Evolutionary conservation across 1,140 invertebrate species (phyloP), one percentile per base, ranked within the genome.

Genomic region (Meloidogyne exigua): DNA sequence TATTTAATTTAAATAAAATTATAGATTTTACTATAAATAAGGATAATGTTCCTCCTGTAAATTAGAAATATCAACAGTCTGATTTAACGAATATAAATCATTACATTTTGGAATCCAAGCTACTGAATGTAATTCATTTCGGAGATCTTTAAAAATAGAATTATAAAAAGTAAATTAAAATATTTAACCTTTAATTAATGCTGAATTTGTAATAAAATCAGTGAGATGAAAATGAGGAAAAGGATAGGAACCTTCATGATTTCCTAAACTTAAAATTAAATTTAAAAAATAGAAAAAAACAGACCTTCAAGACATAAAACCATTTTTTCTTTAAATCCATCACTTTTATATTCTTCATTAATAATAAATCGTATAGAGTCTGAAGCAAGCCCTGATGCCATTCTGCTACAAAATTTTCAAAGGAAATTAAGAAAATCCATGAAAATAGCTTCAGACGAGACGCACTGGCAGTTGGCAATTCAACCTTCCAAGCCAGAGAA

Each of bases 171-270:
- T n/a, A 3, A 3, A 32, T 39, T 39, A 49, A 44, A 2, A n/a
- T 13, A 25, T 11, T 42, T 69, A 66, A 70, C 39, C 57, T 28
- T 44, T 44, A n/a, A 83, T 62, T 13, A 83, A 18, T n/a, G 36
- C 13, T 39, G 12, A 57, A 36, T 81, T 57, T 26, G 32, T 57
- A 18, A 81, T 15, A 44, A 81, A 81, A 26, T 81, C 76, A 4
- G 28, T n/a, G 23, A 81, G 66, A 18, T 28, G 25, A 62, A 81
- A 83, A 62, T 81, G 80, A 39, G 80, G 80, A 71, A 81, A 81
- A 4, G 80, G 80, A n/a, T 25, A 21, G 0, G 79, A 83, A 70
- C 81, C 75, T 44, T 68, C 63, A 42, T 63, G 49, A 23, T 82
- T 63, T 10, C 81, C 81, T 81, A 26, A 79, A 78, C 78, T 57